Percentiles rank a stretch among this genome's conserved stretches.
phyloP scores from a whole-genome alignment of 2,888 invertebrate species.

The Lagria hirta region DNA sequence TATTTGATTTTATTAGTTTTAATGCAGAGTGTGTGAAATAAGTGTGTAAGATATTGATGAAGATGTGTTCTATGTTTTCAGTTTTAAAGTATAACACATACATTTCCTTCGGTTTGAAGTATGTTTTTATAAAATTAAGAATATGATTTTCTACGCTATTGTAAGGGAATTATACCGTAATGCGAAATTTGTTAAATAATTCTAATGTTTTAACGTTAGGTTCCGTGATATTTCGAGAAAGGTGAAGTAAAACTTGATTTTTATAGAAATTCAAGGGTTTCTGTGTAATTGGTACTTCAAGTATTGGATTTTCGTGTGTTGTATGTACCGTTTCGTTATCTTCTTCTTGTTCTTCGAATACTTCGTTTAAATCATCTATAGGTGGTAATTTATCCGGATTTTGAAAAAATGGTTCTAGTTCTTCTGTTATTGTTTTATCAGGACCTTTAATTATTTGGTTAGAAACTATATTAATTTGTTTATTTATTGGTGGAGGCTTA shows the following conservation, averaged over 20 bases:
- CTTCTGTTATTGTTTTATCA: too few relatives aligned
- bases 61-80: neutral
- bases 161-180: neutral
- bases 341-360: too few relatives aligned
- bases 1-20: conserved; percentile 1
- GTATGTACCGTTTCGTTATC: conserved; percentile 12
- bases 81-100: conserved; percentile 3
- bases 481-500: too few relatives aligned
- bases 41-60: conserved; percentile 1
- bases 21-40: conserved; percentile 4
- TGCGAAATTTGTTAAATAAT: neutral
- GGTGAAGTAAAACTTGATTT: conserved; percentile 4
- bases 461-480: too few relatives aligned
- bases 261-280: conserved; percentile 8
- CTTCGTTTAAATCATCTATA: too few relatives aligned
- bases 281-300: conserved; percentile 8
- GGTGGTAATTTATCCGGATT: too few relatives aligned
- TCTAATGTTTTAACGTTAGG: neutral
- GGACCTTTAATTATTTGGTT: too few relatives aligned
- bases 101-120: neutral
- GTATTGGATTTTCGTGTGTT: conserved; percentile 5
- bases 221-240: neutral
- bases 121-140: conserved; percentile 1
- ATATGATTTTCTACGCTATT: neutral
- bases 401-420: too few relatives aligned